Evolutionary conservation across 2,113 vertebrate species (phyloP), one percentile per base, ranked within the genome.

Genomic region (Talpa occidentalis): DNA sequence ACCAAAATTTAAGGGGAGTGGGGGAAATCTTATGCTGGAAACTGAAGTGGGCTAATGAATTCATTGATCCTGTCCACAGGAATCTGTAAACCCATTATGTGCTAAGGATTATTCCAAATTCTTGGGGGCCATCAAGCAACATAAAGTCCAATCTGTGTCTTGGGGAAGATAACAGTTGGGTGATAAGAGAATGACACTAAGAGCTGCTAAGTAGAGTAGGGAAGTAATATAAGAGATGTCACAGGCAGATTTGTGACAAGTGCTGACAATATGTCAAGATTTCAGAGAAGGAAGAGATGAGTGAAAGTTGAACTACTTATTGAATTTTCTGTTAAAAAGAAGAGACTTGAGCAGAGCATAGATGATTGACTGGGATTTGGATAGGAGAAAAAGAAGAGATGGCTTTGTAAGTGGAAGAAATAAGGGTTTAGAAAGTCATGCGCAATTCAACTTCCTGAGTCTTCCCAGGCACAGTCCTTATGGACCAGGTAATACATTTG

Each of bases 191-290:
- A 70, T 94, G 80, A 91, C 44, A 90, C 44, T 49, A 62, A 78
- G 72, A 67, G 54, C 85, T 67, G 85, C 64, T 96, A 90, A 94
- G 47, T 84, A 88, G 80, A 96, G 90, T 42, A 35, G 44, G 54
- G 30, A 93, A 92, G 70, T 62, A 69, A 66, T 42, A 66, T 52
- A 92, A 80, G 76, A 54, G 47, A 90, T 80, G 83, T 90, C 87
- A 89, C 78, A 37, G 28, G 79, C 74, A 93, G 59, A 95, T 93
- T 59, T 90, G 54, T 89, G 91, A 93, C 79, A 93, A 86, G 83
- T 44, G 70, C 86, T 93, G 83, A 93, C 70, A 81, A 37, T 22
- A 17, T 90, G 81, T 91, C 93, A 92, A 88, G 94, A 74, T 82
- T 95, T 96, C 49, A 94, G 76, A 91, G 74, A 24, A 89, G 16